Percentiles rank a stretch among this genome's conserved stretches.
phyloP scores from a whole-genome alignment of 2,888 invertebrate species.

The Bombylius discolor region DNA sequence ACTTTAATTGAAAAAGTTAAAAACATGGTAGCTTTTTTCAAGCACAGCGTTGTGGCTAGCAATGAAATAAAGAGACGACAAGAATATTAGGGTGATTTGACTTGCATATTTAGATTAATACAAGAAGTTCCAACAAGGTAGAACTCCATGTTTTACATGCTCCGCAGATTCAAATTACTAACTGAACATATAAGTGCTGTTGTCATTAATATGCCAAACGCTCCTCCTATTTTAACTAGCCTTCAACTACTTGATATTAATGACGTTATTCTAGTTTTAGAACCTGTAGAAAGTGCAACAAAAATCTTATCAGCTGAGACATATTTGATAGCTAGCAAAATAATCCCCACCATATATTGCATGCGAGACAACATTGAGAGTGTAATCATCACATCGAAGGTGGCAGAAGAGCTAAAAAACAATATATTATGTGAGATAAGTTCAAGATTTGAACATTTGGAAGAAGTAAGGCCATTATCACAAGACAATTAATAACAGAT shows the following conservation, averaged over 20 bases:
- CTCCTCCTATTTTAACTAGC: background rate
- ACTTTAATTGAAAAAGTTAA: conserved; percentile 13
- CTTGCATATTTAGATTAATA: conserved; percentile 11
- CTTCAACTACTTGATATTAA: background rate
- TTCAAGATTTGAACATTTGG: no score
- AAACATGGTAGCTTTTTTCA: conserved; percentile 16
- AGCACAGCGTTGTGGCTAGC: conserved; percentile 14
- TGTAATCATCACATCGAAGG: no score
- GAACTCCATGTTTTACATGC: conserved; percentile 16
- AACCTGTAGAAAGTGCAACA: background rate
- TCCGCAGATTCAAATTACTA: no score
- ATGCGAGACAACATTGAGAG: no score
- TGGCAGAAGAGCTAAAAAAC: no score
- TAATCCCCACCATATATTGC: background rate
- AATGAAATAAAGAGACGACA: conserved; percentile 11
- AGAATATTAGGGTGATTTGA: background rate
- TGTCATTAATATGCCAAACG: background rate
- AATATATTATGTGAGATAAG: no score
- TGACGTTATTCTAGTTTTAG: background rate
- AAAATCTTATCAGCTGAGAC: background rate
- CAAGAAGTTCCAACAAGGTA: conserved; percentile 16
- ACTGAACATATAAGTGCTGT: background rate
- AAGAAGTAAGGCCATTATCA: no score
- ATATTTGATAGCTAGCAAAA: background rate
- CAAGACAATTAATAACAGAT: no score